phyloP scores from a whole-genome alignment of 2,113 vertebrate genomes.

The Trichomycterus rosablanca region DNA sequence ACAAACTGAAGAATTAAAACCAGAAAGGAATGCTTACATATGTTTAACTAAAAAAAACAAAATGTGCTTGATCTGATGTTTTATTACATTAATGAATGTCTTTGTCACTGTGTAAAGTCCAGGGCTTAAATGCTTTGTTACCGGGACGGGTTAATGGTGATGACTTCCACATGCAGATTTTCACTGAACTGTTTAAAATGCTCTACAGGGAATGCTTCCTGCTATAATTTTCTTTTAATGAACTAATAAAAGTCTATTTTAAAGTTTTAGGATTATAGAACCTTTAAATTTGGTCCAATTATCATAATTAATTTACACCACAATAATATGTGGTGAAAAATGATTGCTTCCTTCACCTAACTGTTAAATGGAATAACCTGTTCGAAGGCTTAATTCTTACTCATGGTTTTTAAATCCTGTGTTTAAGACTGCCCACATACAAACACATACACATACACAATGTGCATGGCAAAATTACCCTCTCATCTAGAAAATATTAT shows the following conservation, averaged over 20 bases:
- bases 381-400: too few relatives aligned
- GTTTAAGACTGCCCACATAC: too few relatives aligned
- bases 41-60: background rate
- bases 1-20: constrained; percentile 1
- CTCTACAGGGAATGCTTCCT: too few relatives aligned
- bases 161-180: constrained; percentile 22
- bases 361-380: background rate
- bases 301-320: constrained; percentile 2
- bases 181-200: constrained; percentile 20
- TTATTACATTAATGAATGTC: constrained; percentile 14
- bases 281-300: background rate
- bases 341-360: background rate
- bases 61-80: constrained; percentile 7
- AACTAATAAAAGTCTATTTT: constrained; percentile 22
- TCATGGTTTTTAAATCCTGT: too few relatives aligned
- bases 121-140: constrained; percentile 13
- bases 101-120: constrained; percentile 7
- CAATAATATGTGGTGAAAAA: constrained; percentile 3
- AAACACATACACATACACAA: too few relatives aligned
- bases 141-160: constrained; percentile 8
- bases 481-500: too few relatives aligned
- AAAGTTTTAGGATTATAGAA: constrained; percentile 20
- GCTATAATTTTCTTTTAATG: constrained; percentile 28
- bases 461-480: too few relatives aligned
- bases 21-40: background rate